Evolutionary conservation across 2,113 vertebrate species (phyloP).

Genomic region (Melanostigma gelatinosum): DNA sequence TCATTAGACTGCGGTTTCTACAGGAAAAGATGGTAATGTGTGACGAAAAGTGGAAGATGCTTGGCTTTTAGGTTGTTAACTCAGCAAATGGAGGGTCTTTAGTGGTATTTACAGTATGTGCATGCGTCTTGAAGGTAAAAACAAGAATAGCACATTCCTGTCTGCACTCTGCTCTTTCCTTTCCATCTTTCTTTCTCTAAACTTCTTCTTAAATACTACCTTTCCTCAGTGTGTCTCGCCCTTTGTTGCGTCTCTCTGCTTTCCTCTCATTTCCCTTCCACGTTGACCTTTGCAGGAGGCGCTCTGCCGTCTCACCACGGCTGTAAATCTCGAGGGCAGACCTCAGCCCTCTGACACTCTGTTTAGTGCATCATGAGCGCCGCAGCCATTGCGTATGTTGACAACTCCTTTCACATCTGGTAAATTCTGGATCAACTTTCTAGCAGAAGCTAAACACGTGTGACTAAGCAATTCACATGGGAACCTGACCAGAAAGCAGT

Average conservation of each 20-base stretch:
- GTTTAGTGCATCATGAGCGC: slow-evolving; percentile 70
- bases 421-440: background rate
- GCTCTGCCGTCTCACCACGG: slow-evolving; percentile 31
- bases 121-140: slow-evolving; percentile 6
- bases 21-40: slow-evolving; percentile 41
- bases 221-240: slow-evolving; percentile 2
- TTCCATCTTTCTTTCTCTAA: background rate
- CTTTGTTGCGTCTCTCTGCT: slow-evolving; percentile 15
- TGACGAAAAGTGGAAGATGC: slow-evolving; percentile 38
- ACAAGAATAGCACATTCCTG: slow-evolving; percentile 19
- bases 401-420: background rate
- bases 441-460: background rate
- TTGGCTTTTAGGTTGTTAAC: slow-evolving; percentile 26
- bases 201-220: background rate
- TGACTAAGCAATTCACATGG: background rate
- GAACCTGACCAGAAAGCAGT: background rate
- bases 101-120: background rate
- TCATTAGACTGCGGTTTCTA: slow-evolving; percentile 62
- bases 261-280: slow-evolving; percentile 39
- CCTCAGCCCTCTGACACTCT: slow-evolving; percentile 56
- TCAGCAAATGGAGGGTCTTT: slow-evolving; percentile 13
- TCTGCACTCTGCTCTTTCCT: background rate
- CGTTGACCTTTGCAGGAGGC: slow-evolving; percentile 36
- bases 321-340: slow-evolving; percentile 69
- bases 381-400: slow-evolving; percentile 29